These are phyloP conservation scores for Coreoperca whiteheadi DNA, from an alignment of 2,113 vertebrate genomes.

Conservation along the genomic window DNA sequence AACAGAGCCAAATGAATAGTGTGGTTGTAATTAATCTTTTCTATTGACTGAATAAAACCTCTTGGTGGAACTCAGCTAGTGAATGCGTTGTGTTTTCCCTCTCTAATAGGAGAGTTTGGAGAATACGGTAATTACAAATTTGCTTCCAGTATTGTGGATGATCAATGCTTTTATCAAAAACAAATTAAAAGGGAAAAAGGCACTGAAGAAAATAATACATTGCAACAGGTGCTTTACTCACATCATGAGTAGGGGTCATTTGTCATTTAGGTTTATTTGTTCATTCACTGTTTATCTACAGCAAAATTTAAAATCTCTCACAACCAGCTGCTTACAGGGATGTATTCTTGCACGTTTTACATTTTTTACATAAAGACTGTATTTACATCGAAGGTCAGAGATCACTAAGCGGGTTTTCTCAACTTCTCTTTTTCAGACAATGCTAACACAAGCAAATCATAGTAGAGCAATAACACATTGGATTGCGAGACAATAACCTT, in stretches of 20 bases:
- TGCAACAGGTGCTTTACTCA: conserved; percentile 37
- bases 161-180: conserved; percentile 70
- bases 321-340: neutral
- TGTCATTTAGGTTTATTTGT: conserved; percentile 18
- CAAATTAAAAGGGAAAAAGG: conserved; percentile 60
- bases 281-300: conserved; percentile 17
- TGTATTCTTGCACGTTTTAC: neutral
- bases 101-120: conserved; percentile 63
- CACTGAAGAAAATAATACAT: conserved; percentile 46
- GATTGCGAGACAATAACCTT: conserved; percentile 2
- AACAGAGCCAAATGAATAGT: conserved; percentile 76
- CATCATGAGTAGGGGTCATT: conserved; percentile 22
- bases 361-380: neutral
- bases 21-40: conserved; percentile 82
- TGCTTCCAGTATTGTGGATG: conserved; percentile 49
- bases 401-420: neutral
- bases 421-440: neutral
- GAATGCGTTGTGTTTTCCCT: conserved; percentile 53
- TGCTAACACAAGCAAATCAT: neutral
- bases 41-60: conserved; percentile 81
- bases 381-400: neutral
- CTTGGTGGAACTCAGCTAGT: conserved; percentile 51
- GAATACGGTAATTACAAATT: conserved; percentile 67
- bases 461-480: neutral
- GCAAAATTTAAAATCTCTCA: neutral